phyloP scores from a whole-genome alignment of 2,888 invertebrate genomes.

The Aelia acuminata region DNA sequence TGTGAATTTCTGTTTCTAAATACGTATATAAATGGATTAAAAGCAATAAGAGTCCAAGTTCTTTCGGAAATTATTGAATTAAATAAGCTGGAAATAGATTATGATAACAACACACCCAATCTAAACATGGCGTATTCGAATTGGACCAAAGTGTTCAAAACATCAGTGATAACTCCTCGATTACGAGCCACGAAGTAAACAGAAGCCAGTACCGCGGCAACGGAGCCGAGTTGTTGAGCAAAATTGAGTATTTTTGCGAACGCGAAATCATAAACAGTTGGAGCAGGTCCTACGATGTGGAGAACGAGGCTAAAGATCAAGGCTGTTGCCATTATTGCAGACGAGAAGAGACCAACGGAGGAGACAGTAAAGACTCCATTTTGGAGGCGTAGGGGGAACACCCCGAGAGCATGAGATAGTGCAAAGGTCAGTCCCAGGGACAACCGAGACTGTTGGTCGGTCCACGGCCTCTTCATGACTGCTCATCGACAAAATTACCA shows the following conservation, averaged over 20 bases:
- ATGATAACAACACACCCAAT: background rate
- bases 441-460: background rate
- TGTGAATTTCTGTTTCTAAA: no score
- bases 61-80: no score
- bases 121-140: slow-evolving; percentile 17
- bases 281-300: background rate
- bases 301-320: background rate
- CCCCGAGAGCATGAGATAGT: background rate
- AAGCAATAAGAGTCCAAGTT: no score
- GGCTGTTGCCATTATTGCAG: background rate
- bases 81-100: no score
- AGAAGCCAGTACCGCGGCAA: background rate
- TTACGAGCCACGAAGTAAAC: background rate
- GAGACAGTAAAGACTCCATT: background rate
- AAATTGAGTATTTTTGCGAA: background rate
- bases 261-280: background rate
- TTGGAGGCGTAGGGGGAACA: background rate
- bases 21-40: no score
- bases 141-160: background rate
- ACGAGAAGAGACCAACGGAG: background rate
- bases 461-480: slow-evolving; percentile 28
- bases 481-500: background rate
- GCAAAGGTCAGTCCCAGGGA: background rate
- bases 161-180: background rate
- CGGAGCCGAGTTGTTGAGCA: background rate